Evolutionary conservation across 2,113 vertebrate species (phyloP).

Genomic region (Zosterops japonicus): DNA sequence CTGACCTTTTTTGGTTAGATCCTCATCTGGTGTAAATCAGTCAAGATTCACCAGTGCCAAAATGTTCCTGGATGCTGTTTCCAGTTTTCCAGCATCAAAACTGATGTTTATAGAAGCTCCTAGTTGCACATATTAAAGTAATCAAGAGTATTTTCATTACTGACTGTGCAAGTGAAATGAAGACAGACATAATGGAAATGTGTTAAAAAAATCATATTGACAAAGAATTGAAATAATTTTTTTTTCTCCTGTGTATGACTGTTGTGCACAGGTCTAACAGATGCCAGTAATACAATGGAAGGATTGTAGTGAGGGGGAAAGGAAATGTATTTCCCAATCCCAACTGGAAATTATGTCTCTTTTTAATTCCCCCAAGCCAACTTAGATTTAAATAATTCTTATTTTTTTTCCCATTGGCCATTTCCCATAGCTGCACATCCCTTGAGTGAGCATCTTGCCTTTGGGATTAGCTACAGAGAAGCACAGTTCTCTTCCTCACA

Average conservation of each 20-base stretch:
- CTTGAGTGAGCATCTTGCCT: neutral
- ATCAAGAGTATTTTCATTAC: constrained; percentile 46
- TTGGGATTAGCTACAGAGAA: neutral
- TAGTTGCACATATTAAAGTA: constrained; percentile 45
- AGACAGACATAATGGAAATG: constrained; percentile 50
- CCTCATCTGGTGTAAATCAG: neutral
- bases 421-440: neutral
- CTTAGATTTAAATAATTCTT: constrained; percentile 1
- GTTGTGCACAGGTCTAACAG: constrained; percentile 15
- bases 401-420: neutral
- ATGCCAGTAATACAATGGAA: constrained; percentile 46
- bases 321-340: constrained; percentile 61
- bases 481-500: neutral
- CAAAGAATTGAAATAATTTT: constrained; percentile 7
- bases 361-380: constrained; percentile 50
- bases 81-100: neutral
- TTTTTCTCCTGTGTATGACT: constrained; percentile 10
- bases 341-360: constrained; percentile 50
- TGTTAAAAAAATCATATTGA: constrained; percentile 19
- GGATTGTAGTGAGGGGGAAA: constrained; percentile 30
- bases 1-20: neutral
- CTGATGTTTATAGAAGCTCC: neutral
- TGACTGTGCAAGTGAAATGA: constrained; percentile 44
- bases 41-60: neutral
- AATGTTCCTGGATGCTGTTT: constrained; percentile 3